Evolutionary conservation across 2,797 vertebrate species (phyloP).

Genomic region (Sylvia borin): DNA sequence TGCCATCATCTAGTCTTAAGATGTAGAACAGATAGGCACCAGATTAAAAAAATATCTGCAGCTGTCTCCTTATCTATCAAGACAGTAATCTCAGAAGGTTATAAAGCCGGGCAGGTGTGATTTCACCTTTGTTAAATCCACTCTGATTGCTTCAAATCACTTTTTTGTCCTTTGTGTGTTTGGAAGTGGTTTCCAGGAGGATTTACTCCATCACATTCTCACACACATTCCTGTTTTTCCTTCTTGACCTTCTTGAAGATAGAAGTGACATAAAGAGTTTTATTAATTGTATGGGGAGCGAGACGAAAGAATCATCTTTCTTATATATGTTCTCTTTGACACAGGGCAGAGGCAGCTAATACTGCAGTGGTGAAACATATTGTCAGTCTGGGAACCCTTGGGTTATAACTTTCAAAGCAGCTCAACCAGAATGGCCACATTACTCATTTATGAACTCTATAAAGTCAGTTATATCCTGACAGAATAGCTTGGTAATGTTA

Average conservation of each 20-base stretch:
- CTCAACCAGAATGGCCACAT: not conserved
- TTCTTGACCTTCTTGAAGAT: not conserved
- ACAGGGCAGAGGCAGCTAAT: not conserved
- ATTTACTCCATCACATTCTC: not conserved
- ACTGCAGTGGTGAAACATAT: not conserved
- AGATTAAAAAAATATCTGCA: not conserved
- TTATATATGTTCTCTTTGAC: not conserved
- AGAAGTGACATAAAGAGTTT: not conserved
- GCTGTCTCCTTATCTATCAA: not conserved
- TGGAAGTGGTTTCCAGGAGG: not conserved
- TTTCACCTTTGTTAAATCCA: not conserved
- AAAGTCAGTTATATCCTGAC: not conserved
- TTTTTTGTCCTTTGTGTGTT: not conserved
- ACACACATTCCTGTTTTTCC: not conserved
- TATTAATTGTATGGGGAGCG: not conserved
- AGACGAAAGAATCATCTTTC: not conserved
- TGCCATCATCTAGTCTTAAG: not conserved
- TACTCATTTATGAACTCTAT: slow-evolving; percentile 20
- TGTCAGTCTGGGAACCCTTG: not conserved
- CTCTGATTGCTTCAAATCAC: not conserved
- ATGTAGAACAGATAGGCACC: not conserved
- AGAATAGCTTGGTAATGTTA: not conserved
- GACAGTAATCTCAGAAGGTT: not conserved
- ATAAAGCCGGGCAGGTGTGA: not conserved
- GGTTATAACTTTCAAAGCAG: slow-evolving; percentile 15